Conservation (phyloP, 2,797 vertebrate genomes). For the Rhinogobio ventralis region DNA sequence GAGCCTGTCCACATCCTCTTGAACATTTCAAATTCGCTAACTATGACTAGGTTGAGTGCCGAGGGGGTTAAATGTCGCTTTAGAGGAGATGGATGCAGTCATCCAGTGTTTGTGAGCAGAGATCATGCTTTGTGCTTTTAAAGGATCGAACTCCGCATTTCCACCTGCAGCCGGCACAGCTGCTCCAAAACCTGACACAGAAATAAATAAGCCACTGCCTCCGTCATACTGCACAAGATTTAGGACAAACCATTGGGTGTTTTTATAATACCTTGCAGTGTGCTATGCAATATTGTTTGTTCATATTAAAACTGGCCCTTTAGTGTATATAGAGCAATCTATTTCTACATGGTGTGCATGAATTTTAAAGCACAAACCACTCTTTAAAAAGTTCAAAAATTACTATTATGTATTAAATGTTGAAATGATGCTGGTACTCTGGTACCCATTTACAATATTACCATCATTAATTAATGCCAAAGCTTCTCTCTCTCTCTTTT, state of each 20-base stretch:
- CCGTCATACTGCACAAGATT: constrained; percentile 24
- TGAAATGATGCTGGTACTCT: constrained; percentile 28
- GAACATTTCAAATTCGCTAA: constrained; percentile 12
- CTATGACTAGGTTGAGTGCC: constrained; percentile 9
- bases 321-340: neutral
- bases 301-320: constrained; percentile 6
- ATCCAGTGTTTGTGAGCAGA: neutral
- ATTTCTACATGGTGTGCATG: neutral
- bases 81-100: neutral
- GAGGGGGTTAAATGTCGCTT: constrained; percentile 2
- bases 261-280: constrained; percentile 17
- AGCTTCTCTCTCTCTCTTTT: constrained; percentile 29
- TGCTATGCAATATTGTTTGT: constrained; percentile 1
- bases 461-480: constrained; percentile 48
- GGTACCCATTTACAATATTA: constrained; percentile 40
- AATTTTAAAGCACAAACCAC: neutral
- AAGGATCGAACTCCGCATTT: neutral
- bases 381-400: neutral
- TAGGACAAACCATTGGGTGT: constrained; percentile 33
- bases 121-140: constrained; percentile 6
- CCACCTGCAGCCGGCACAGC: constrained; percentile 39
- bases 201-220: constrained; percentile 36
- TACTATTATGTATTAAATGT: constrained; percentile 19
- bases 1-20: constrained; percentile 25
- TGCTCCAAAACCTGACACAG: constrained; percentile 16